A percentile compares a stretch with the other conserved stretches of the same genome.
These are phyloP conservation scores for Alligator mississippiensis DNA, from an alignment of 2,113 vertebrate species.

Conservation along the genomic window DNA sequence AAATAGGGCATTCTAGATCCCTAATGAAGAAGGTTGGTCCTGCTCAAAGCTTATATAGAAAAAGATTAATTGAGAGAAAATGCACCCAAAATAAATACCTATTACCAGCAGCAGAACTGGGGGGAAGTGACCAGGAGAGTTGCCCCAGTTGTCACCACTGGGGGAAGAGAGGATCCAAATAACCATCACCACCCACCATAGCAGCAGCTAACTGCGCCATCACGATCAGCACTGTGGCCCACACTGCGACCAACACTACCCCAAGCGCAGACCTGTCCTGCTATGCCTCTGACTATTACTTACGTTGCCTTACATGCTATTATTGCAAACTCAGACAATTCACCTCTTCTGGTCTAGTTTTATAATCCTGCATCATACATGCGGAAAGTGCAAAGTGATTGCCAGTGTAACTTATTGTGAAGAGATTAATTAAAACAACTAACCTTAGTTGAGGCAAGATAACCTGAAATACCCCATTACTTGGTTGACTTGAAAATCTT, in stretches of 20 bases:
- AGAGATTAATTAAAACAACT: background rate
- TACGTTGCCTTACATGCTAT: background rate
- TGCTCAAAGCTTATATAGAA: background rate
- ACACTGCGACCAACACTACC: too few relatives aligned
- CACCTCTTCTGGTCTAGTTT: background rate
- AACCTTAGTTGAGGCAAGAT: background rate
- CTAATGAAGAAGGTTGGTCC: background rate
- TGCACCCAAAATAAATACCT: background rate
- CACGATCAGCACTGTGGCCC: too few relatives aligned
- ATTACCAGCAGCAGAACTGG: too few relatives aligned
- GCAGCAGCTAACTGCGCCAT: too few relatives aligned
- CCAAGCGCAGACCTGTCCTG: too few relatives aligned
- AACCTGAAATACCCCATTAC: background rate
- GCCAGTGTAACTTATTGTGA: background rate
- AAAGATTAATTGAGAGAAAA: background rate
- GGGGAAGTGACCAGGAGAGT: too few relatives aligned
- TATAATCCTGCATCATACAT: background rate
- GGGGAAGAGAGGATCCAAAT: too few relatives aligned
- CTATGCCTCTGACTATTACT: background rate
- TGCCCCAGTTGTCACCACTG: too few relatives aligned
- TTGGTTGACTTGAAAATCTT: background rate
- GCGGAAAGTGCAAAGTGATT: background rate
- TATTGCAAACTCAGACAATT: background rate
- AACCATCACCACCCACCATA: too few relatives aligned
- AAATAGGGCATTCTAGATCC: background rate